Evolutionary conservation across 1,140 invertebrate genomes (phyloP).

Genomic region (Hylaeus anthracinus): DNA sequence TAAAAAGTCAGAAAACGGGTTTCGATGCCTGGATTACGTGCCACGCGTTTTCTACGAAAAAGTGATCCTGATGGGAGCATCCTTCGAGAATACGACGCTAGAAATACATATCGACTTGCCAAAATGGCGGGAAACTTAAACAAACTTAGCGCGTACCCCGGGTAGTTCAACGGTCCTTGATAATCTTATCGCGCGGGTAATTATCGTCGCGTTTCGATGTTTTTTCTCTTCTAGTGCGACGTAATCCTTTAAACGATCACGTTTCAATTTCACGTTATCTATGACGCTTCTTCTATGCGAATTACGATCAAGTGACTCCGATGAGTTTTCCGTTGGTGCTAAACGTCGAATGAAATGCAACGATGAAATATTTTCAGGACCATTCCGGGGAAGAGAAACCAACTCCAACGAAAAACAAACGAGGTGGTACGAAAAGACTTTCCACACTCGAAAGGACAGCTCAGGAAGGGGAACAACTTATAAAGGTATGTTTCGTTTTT

Average conservation of each 20-base stretch:
- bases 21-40: not conserved
- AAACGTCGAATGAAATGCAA: not conserved
- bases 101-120: conserved; percentile 41
- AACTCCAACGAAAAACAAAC: conserved; percentile 77
- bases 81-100: conserved; percentile 20
- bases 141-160: conserved; percentile 21
- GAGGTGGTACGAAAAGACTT: conserved; percentile 77
- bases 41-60: conserved; percentile 18
- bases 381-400: conserved; percentile 76
- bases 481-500: conserved; percentile 72
- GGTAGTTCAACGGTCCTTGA: conserved; percentile 64
- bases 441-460: conserved; percentile 79
- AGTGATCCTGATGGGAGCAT: not conserved
- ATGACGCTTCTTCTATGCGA: not conserved
- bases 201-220: conserved; percentile 46
- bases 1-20: conserved; percentile 72
- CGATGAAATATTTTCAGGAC: conserved; percentile 69
- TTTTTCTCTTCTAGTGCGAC: conserved; percentile 13
- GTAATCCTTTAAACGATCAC: conserved; percentile 35
- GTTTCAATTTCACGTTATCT: not conserved
- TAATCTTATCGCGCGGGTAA: conserved; percentile 68
- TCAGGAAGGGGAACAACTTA: conserved; percentile 80
- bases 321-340: not conserved
- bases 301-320: not conserved
- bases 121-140: conserved; percentile 72